phyloP scores from a whole-genome alignment of 2,113 vertebrate species.

The Lophotis ruficrista region DNA sequence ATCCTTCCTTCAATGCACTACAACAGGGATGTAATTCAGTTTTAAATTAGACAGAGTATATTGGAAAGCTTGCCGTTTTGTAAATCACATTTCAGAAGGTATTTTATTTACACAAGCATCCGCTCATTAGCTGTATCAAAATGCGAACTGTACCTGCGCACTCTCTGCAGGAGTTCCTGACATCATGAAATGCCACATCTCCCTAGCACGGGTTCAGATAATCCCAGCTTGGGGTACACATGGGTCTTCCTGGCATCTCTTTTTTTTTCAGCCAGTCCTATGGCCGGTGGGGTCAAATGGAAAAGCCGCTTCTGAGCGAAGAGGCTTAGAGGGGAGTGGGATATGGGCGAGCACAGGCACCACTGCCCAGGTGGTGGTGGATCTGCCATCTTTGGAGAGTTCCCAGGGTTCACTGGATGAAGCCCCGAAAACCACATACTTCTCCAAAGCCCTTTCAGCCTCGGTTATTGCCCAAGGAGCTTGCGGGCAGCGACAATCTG shows the following conservation, averaged over 20 bases:
- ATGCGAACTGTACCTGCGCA: background rate
- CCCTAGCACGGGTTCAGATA: background rate
- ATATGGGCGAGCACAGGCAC: background rate
- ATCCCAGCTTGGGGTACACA: background rate
- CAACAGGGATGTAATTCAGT: background rate
- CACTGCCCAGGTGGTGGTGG: background rate
- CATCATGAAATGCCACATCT: background rate
- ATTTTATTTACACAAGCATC: background rate
- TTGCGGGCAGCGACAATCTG: background rate
- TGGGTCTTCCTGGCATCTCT: background rate
- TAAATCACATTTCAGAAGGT: background rate
- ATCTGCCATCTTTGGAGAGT: background rate
- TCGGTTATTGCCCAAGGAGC: background rate
- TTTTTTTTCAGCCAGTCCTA: background rate
- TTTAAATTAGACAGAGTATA: background rate
- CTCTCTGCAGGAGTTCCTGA: background rate
- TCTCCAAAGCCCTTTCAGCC: background rate
- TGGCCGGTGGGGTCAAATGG: background rate
- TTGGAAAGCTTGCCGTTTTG: background rate
- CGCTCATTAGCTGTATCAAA: background rate
- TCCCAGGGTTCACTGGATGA: background rate
- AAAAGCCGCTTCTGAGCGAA: background rate
- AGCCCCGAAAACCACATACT: background rate
- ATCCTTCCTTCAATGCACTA: background rate
- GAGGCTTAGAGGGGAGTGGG: background rate